Percentiles rank a stretch among this genome's conserved stretches.
These are phyloP conservation scores for Heloderma charlesbogerti DNA, from an alignment of 2,113 vertebrate species.

Conservation along the genomic window DNA sequence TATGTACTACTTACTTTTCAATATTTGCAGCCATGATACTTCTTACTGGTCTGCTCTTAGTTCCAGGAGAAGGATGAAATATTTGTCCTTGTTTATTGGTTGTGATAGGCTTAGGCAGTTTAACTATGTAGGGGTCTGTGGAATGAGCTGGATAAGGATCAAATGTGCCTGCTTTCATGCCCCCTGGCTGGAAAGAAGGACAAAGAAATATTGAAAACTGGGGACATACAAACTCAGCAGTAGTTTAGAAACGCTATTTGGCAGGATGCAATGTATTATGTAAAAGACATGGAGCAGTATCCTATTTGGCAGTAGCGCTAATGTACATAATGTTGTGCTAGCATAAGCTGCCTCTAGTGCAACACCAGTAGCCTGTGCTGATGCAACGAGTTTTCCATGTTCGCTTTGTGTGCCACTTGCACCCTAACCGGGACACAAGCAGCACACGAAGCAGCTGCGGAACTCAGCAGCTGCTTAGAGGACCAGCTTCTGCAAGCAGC, in stretches of 20 bases:
- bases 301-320: no score
- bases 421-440: no score
- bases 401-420: no score
- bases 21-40: conserved; percentile 84
- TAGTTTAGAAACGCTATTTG: conserved; percentile 30
- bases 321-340: no score
- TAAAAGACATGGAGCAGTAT: not conserved
- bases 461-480: no score
- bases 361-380: no score
- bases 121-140: conserved; percentile 70
- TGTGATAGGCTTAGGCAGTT: conserved; percentile 35
- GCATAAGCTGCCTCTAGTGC: no score
- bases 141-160: conserved; percentile 81
- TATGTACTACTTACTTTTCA: conserved; percentile 75
- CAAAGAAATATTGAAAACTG: conserved; percentile 28
- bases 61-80: conserved; percentile 79
- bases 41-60: conserved; percentile 81
- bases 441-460: no score
- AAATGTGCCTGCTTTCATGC: conserved; percentile 90
- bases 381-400: no score
- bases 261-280: not conserved
- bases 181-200: conserved; percentile 73
- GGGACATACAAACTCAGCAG: conserved; percentile 18
- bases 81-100: conserved; percentile 62
- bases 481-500: no score